Evolutionary conservation across 2,113 vertebrate genomes (phyloP).

Genomic region (Stercorarius parasiticus): DNA sequence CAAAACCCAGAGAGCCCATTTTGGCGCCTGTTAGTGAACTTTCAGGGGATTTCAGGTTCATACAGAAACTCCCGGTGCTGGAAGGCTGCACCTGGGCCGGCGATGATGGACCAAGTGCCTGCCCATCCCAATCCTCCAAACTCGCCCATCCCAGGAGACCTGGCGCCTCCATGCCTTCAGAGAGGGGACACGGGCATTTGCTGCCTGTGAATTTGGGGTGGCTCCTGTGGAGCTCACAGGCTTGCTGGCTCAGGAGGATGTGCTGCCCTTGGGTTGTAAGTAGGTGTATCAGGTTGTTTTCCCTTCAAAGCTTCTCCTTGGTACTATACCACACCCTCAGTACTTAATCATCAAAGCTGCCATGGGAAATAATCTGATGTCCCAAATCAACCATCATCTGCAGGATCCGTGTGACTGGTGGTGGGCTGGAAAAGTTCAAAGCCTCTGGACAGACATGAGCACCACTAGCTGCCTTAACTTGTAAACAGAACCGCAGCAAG

Average conservation of each 20-base stretch:
- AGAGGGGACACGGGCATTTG: background rate
- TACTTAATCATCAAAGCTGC: background rate
- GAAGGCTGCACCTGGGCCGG: background rate
- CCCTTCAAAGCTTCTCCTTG: background rate
- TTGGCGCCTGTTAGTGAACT: background rate
- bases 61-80: background rate
- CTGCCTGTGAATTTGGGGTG: background rate
- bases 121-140: background rate
- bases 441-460: background rate
- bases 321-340: background rate
- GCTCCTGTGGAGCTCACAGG: background rate
- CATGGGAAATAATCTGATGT: background rate
- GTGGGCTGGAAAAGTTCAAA: background rate
- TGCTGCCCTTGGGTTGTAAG: background rate
- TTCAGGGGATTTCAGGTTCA: background rate
- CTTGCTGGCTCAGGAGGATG: background rate
- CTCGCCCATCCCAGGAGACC: rapidly evolving
- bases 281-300: background rate
- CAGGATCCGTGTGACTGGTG: background rate
- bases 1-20: background rate
- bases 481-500: background rate
- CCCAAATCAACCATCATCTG: background rate
- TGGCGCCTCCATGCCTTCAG: background rate
- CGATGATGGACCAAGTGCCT: background rate
- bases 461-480: background rate